Conservation (phyloP, 2,113 vertebrate genomes). For the Mellivora capensis region DNA sequence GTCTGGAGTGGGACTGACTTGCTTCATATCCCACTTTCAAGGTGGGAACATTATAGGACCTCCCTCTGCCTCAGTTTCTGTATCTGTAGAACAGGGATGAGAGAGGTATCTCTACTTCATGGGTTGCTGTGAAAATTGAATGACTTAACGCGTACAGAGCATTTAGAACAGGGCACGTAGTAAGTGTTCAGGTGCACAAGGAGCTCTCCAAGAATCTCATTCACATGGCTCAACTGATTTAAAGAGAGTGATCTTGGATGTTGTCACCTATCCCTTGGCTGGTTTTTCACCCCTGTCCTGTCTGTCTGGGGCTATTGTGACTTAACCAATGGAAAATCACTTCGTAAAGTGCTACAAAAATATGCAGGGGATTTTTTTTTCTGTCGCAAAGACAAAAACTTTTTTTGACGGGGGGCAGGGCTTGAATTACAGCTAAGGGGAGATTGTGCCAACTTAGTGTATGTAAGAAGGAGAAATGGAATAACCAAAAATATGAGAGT, state of each 20-base stretch:
- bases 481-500: neutral
- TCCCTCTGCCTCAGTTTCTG: neutral
- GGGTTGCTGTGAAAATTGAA: neutral
- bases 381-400: neutral
- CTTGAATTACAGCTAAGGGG: neutral
- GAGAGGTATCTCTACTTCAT: neutral
- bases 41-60: too few species aligned
- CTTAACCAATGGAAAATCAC: neutral
- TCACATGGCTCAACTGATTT: fast-evolving
- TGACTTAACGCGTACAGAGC: neutral
- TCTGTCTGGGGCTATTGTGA: neutral
- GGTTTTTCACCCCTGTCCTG: neutral
- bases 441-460: neutral
- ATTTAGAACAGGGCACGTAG: neutral
- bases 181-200: neutral
- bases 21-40: neutral
- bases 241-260: neutral
- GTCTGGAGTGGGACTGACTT: neutral
- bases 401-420: neutral
- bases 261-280: neutral
- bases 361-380: neutral
- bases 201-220: neutral
- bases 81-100: neutral
- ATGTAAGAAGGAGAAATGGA: neutral
- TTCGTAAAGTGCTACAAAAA: neutral